A percentile compares a stretch with the other conserved stretches of the same genome.
phyloP scores from a whole-genome alignment of 2,113 vertebrate species.

The Platichthys stellatus region DNA sequence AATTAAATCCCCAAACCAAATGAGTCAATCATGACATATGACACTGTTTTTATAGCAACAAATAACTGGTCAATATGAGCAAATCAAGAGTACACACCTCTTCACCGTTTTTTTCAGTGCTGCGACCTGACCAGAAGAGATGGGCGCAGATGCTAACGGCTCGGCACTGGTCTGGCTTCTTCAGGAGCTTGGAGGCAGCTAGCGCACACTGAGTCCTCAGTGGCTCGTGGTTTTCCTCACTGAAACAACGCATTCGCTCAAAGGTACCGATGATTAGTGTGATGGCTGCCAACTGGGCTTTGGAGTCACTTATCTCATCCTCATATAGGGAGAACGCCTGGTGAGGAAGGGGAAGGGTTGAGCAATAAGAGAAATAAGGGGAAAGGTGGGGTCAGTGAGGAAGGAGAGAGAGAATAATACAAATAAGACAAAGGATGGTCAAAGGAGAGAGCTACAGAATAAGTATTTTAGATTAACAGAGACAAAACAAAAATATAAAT shows the following conservation, averaged over 20 bases:
- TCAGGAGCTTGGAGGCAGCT: slow-evolving; percentile 96
- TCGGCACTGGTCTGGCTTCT: slow-evolving; percentile 97
- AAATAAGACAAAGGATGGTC: neutral
- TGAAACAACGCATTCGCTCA: slow-evolving; percentile 96
- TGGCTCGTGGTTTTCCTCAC: slow-evolving; percentile 98
- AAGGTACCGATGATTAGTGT: slow-evolving; percentile 98
- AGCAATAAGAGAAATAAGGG: neutral
- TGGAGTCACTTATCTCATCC: slow-evolving; percentile 99
- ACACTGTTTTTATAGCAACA: too few relatives aligned
- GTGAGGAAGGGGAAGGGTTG: neutral
- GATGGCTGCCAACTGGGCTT: slow-evolving; percentile 98
- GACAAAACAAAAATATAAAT: neutral
- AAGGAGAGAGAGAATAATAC: neutral
- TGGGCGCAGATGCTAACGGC: slow-evolving; percentile 98
- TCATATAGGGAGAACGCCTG: slow-evolving; percentile 98
- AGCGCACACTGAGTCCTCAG: slow-evolving; percentile 96
- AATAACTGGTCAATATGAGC: neutral
- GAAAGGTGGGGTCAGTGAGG: neutral
- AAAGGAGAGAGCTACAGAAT: neutral
- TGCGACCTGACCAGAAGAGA: slow-evolving; percentile 97
- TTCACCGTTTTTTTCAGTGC: slow-evolving; percentile 94
- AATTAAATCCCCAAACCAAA: too few relatives aligned
- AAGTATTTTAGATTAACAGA: neutral
- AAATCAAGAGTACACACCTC: slow-evolving; percentile 83
- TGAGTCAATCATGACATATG: too few relatives aligned